Base-by-base conservation (phyloP, 2,888 invertebrate species). In the Drosophila incognita region DNA sequence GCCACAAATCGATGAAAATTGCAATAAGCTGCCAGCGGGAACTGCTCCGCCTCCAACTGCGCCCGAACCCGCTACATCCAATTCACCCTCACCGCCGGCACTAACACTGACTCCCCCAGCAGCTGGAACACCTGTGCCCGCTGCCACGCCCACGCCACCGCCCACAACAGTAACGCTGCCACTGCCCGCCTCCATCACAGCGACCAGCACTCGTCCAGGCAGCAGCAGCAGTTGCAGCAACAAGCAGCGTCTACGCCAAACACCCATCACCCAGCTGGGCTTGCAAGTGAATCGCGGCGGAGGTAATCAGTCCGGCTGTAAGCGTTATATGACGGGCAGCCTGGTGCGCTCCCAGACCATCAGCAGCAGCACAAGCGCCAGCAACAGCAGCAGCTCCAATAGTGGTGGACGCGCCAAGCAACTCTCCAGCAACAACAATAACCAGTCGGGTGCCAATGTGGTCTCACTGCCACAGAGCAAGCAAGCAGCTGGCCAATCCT, bases 281-380 rank as follows among this genome's bases (percentile, higher is more conserved):
- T 38, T 87, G 42, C 86, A 87, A 52, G 80, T 85, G 46, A 83
- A 81, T 64, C 87, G 85, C 13, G 71, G 81, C 18, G 69, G 79
- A 13, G 67, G 68, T 4, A 76, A 64, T 65, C 76, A 78, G 49
- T 66, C 81, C n/a, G 69, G 75, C 75, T 79, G 86, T 79, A 92
- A 88, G 79, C 90, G 92, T 33, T 92, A 92, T 75, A 92, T 92
- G 92, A 86, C 91, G 13, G 92, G 92, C 31, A 92, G 91, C 61
- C 74, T 93, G 78, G 91, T 92, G 75, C 88, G 93, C 57, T 89
- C 92, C 5, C 93, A 93, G 79, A 92, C 93, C 69, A 88, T 92
- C 48, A 83, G 81, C 78, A 84, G 83, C 79, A 74, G 73, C 70
- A 73, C 46, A 24, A 46, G 82, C 73, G 78, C 76, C 69, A 76